Percentiles rank a stretch among this genome's conserved stretches.
Conservation (phyloP, 2,888 invertebrate species). For the Tolmerus cingulatus region DNA sequence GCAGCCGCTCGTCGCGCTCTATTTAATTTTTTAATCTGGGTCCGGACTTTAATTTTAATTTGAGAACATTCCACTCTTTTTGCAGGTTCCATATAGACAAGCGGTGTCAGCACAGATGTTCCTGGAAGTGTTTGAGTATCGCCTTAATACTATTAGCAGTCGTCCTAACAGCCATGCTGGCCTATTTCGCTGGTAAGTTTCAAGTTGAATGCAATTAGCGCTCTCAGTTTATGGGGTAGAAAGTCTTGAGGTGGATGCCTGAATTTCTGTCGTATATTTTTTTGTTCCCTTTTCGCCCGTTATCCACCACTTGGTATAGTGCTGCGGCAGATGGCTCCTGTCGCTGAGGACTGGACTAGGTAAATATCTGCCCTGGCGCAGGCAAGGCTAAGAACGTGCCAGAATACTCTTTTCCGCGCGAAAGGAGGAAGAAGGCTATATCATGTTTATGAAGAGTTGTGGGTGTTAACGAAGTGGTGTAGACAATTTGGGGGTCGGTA, state of each 20-base stretch:
- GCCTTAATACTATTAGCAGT: constrained; percentile 90
- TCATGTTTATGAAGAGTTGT: background rate
- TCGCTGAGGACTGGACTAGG: background rate
- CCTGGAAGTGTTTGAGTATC: constrained; percentile 96
- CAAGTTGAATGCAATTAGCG: constrained; percentile 37
- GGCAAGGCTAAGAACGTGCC: background rate
- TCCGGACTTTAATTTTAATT: constrained; percentile 29
- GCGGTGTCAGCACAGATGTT: constrained; percentile 91
- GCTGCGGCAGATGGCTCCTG: background rate
- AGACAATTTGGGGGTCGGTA: background rate
- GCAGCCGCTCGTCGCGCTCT: background rate
- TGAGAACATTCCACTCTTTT: constrained; percentile 44
- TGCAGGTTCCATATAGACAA: constrained; percentile 88
- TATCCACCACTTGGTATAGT: background rate
- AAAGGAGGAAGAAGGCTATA: background rate
- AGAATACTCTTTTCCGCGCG: background rate
- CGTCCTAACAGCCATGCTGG: constrained; percentile 90
- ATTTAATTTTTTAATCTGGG: constrained; percentile 30
- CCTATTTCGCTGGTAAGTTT: constrained; percentile 91
- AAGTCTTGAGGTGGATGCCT: constrained; percentile 23
- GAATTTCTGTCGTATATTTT: background rate
- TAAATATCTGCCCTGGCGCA: background rate
- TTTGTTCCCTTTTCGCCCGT: background rate
- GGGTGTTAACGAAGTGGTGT: background rate
- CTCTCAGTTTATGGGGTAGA: constrained; percentile 20